These are phyloP conservation scores for Xanthia icteritia DNA, from an alignment of 2,888 invertebrate genomes.

Conservation along the genomic window DNA sequence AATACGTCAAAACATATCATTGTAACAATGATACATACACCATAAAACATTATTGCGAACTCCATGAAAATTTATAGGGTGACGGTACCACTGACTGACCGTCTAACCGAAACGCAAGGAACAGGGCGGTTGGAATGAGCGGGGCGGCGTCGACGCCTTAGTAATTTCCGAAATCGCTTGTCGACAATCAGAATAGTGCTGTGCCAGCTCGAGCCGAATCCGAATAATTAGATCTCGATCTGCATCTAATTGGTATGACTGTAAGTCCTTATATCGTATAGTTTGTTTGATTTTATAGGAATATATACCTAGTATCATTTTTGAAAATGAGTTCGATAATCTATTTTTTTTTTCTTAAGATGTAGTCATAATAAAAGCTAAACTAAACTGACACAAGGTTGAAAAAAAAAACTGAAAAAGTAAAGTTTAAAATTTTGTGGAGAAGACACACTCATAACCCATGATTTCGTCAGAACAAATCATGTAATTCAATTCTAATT, in stretches of 20 bases:
- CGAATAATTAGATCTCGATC: slow-evolving; percentile 88
- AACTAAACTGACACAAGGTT: neutral
- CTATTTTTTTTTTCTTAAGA: neutral
- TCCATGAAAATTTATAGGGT: slow-evolving; percentile 78
- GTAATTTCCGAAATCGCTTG: slow-evolving; percentile 90
- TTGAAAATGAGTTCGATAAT: neutral
- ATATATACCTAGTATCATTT: neutral
- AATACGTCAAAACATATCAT: slow-evolving; percentile 27
- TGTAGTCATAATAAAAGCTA: neutral
- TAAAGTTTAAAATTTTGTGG: neutral
- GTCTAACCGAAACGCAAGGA: slow-evolving; percentile 81
- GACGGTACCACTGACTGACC: slow-evolving; percentile 78
- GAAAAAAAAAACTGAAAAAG: neutral
- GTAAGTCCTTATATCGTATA: slow-evolving; percentile 73
- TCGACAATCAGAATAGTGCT: slow-evolving; percentile 88
- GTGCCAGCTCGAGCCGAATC: slow-evolving; percentile 80
- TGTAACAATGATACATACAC: slow-evolving; percentile 48
- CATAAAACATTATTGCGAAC: slow-evolving; percentile 52
- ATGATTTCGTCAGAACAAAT: slow-evolving; percentile 11
- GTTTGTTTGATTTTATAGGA: slow-evolving; percentile 55
- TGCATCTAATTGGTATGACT: slow-evolving; percentile 84
- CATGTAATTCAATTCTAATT: slow-evolving; percentile 13
- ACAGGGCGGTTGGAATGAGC: slow-evolving; percentile 72
- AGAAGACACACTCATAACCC: neutral
- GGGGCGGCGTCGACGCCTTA: slow-evolving; percentile 84